Conservation (phyloP, 2,797 vertebrate species). For the Aldrovandia affinis region DNA sequence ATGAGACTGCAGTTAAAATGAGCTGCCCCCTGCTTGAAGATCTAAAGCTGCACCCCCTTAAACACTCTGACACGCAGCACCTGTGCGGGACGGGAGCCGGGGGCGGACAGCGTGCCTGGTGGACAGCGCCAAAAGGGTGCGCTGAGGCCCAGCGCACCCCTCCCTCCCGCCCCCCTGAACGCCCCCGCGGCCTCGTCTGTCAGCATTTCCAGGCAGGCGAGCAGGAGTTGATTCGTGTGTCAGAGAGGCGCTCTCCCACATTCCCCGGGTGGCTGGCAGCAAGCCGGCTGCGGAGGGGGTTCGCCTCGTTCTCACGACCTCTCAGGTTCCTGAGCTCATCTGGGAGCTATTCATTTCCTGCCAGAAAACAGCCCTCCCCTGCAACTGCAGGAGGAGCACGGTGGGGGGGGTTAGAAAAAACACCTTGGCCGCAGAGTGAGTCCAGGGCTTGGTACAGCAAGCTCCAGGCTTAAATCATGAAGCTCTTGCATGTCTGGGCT, state of each 20-base stretch:
- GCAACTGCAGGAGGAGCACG: slow-evolving; percentile 48
- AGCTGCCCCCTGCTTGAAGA: background rate
- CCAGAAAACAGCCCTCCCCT: slow-evolving; percentile 69
- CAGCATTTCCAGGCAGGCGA: slow-evolving; percentile 46
- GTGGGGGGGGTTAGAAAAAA: slow-evolving; percentile 34
- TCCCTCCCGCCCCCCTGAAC: slow-evolving; percentile 30
- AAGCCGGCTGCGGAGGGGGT: slow-evolving; percentile 64
- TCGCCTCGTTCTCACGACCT: slow-evolving; percentile 79
- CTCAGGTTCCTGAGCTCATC: slow-evolving; percentile 79
- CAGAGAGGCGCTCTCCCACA: slow-evolving; percentile 44
- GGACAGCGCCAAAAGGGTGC: slow-evolving; percentile 24
- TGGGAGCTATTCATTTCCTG: slow-evolving; percentile 79
- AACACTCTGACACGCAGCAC: slow-evolving; percentile 12
- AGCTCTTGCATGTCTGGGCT: slow-evolving; percentile 60
- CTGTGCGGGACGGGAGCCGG: slow-evolving; percentile 21
- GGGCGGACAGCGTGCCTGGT: slow-evolving; percentile 3
- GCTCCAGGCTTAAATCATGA: slow-evolving; percentile 62
- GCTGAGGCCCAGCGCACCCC: background rate
- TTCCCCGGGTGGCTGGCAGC: slow-evolving; percentile 60
- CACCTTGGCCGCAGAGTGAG: slow-evolving; percentile 68
- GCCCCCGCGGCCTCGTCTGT: slow-evolving; percentile 54
- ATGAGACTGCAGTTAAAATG: background rate
- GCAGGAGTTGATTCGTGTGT: slow-evolving; percentile 60
- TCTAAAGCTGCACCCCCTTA: background rate
- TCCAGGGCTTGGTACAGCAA: slow-evolving; percentile 60